phyloP scores from a whole-genome alignment of 2,888 invertebrate genomes.

The Limnephilus lunatus region DNA sequence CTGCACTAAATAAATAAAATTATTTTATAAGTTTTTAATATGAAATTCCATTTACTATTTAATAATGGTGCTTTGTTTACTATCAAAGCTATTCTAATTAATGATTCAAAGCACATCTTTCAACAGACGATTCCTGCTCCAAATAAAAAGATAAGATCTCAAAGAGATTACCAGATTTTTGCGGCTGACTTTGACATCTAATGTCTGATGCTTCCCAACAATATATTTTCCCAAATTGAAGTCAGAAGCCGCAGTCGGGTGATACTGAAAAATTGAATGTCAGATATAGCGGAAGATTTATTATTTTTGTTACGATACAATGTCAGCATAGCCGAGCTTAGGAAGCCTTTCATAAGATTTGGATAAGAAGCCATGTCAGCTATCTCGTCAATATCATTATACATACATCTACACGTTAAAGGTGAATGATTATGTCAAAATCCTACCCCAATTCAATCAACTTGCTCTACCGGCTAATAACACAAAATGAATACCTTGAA shows the following conservation, averaged over 20 bases:
- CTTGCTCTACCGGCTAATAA: not conserved
- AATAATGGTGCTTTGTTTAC: not conserved
- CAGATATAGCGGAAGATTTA: slow-evolving; percentile 9
- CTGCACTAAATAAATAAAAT: not conserved
- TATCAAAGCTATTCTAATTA: not conserved
- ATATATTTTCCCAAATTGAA: slow-evolving; percentile 10
- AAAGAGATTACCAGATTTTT: not conserved
- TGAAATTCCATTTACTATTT: not conserved
- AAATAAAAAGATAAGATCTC: not conserved
- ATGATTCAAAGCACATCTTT: not conserved
- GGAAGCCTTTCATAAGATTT: slow-evolving; percentile 29
- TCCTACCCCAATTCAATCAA: not conserved
- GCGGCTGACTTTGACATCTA: not conserved
- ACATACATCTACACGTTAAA: not conserved
- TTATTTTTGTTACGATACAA: not conserved
- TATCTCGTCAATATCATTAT: not conserved
- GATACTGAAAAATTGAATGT: slow-evolving; percentile 20
- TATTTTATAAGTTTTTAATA: not conserved
- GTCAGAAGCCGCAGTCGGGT: not conserved
- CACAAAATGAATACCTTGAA: too few relatives aligned
- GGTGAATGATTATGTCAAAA: not conserved
- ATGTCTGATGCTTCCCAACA: slow-evolving; percentile 3
- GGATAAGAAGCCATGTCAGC: slow-evolving; percentile 34
- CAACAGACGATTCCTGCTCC: not conserved
- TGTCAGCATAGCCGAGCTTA: slow-evolving; percentile 19